phyloP scores from a whole-genome alignment of 2,888 invertebrate genomes.

The Eilema depressum region DNA sequence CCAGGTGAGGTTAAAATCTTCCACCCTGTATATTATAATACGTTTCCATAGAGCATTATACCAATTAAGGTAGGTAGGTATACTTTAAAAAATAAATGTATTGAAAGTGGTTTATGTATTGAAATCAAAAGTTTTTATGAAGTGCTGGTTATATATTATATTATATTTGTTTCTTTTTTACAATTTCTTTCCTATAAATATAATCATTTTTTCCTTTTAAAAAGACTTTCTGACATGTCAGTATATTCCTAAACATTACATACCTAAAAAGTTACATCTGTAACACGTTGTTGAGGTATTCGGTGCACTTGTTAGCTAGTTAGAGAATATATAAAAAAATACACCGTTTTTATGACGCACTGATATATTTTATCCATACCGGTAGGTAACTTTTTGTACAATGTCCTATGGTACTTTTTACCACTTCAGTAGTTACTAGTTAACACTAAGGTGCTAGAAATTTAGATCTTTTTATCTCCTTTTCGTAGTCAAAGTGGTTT shows the following conservation, averaged over 20 bases:
- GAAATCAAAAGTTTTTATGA: too few relatives aligned
- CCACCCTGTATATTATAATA: too few relatives aligned
- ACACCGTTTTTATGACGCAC: not conserved
- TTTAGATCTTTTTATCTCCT: not conserved
- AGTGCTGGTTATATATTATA: too few relatives aligned
- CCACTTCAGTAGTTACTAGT: constrained; percentile 5
- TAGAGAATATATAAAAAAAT: not conserved
- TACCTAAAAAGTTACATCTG: not conserved
- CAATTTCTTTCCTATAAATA: not conserved
- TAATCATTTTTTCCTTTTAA: not conserved
- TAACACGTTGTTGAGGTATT: not conserved
- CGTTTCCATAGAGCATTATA: too few relatives aligned
- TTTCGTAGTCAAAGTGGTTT: not conserved
- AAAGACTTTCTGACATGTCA: not conserved
- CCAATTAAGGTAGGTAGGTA: too few relatives aligned
- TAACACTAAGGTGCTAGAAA: not conserved
- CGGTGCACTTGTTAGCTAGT: not conserved
- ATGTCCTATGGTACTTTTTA: constrained; percentile 2
- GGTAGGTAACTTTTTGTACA: not conserved
- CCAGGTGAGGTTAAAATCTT: too few relatives aligned
- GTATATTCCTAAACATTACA: not conserved
- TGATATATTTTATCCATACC: not conserved
- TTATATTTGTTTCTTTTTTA: too few relatives aligned
- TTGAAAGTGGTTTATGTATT: too few relatives aligned
- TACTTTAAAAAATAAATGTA: too few relatives aligned